phyloP scores from a whole-genome alignment of 2,888 invertebrate species.

The Gortyna flavago region DNA sequence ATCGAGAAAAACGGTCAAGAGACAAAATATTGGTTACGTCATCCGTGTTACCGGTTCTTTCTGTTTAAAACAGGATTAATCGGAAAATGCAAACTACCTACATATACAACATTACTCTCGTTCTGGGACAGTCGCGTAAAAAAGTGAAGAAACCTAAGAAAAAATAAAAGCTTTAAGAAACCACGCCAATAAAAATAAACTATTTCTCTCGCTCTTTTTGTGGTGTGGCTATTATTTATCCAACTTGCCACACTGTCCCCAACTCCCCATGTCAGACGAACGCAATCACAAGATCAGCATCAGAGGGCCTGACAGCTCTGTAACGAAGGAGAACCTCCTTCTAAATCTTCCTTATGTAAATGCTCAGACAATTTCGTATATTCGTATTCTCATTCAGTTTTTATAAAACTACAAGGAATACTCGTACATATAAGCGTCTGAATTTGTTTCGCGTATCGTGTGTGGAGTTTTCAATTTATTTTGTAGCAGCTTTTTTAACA shows the following conservation, averaged over 20 bases:
- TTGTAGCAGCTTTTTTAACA: not conserved
- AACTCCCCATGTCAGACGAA: conserved; percentile 62
- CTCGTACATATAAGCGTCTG: conserved; percentile 11
- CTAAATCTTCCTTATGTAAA: conserved; percentile 62
- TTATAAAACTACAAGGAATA: conserved; percentile 36
- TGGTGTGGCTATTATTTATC: conserved; percentile 39
- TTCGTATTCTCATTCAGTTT: conserved; percentile 40
- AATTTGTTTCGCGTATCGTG: conserved; percentile 19
- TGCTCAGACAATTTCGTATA: conserved; percentile 49
- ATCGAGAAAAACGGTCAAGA: not conserved
- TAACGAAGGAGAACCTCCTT: conserved; percentile 69
- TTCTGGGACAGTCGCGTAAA: not conserved
- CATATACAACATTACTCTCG: not conserved
- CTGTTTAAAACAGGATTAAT: not conserved
- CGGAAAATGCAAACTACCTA: not conserved
- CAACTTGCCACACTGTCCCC: conserved; percentile 41
- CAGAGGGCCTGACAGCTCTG: conserved; percentile 70
- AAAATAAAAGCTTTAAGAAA: not conserved
- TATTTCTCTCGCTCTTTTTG: not conserved
- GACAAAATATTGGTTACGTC: not conserved
- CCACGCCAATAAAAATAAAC: not conserved
- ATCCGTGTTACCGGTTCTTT: not conserved
- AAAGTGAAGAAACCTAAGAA: not conserved
- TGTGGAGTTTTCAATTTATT: conserved; percentile 20
- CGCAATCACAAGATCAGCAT: conserved; percentile 72